phyloP scores from a whole-genome alignment of 2,888 invertebrate species.

The Aphodius granarius region DNA sequence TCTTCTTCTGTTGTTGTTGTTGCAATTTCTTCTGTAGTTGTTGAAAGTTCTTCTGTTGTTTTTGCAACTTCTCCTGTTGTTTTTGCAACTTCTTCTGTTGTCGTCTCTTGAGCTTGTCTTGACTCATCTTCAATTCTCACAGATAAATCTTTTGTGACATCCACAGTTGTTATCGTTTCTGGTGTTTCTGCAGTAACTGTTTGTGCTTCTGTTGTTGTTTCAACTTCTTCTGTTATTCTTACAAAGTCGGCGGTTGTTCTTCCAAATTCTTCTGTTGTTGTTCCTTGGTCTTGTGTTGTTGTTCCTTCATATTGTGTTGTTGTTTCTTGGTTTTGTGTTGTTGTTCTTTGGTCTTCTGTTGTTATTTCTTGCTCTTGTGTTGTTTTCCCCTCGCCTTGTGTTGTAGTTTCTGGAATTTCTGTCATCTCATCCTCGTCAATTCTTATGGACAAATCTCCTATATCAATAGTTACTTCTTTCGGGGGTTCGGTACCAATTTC shows the following conservation, averaged over 20 bases:
- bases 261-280: too few species aligned
- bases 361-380: background rate
- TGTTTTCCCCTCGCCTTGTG: too few species aligned
- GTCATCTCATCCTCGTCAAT: background rate
- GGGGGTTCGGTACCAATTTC: background rate
- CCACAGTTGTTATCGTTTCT: background rate
- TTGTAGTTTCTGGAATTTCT: background rate
- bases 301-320: background rate
- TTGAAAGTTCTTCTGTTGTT: background rate
- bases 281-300: background rate
- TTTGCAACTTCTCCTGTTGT: background rate
- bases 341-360: too few species aligned
- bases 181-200: too few species aligned
- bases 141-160: background rate
- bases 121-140: too few species aligned
- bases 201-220: too few species aligned
- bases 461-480: background rate
- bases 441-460: too few species aligned
- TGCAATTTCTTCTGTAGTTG: background rate
- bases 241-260: too few species aligned
- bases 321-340: too few species aligned
- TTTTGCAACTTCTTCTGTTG: background rate
- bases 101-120: background rate
- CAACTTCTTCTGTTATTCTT: too few species aligned
- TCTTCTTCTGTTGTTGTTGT: background rate